These are phyloP conservation scores for Coracopsis vasa DNA, from an alignment of 2,113 vertebrate genomes.

Conservation along the genomic window DNA sequence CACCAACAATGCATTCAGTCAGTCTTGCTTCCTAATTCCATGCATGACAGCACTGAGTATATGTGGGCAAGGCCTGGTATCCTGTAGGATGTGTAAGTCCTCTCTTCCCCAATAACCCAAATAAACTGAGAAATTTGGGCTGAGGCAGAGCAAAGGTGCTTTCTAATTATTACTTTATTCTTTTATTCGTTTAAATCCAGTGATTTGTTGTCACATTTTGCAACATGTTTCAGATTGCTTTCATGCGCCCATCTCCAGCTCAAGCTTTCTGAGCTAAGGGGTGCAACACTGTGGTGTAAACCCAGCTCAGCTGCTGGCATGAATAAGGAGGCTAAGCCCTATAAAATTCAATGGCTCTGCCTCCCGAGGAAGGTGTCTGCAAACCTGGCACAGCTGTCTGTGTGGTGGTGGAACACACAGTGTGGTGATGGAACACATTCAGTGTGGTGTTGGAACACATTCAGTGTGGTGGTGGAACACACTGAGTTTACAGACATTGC, in stretches of 20 bases:
- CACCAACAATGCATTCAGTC: fast-evolving
- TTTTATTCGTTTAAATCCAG: neutral
- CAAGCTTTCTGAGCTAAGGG: neutral
- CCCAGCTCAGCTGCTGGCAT: neutral
- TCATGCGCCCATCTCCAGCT: neutral
- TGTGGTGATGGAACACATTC: fast-evolving
- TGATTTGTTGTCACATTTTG: neutral
- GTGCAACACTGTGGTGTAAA: neutral
- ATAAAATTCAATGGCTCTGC: neutral
- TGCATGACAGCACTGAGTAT: neutral
- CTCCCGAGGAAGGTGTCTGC: neutral
- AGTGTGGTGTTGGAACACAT: fast-evolving
- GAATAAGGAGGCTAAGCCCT: neutral
- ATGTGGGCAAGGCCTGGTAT: neutral
- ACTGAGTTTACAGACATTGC: neutral
- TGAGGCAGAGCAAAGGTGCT: neutral
- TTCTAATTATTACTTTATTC: neutral
- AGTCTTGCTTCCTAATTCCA: neutral
- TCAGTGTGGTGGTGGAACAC: fast-evolving
- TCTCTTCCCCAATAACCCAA: neutral
- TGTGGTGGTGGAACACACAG: fast-evolving
- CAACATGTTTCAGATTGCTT: fast-evolving
- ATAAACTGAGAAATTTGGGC: neutral
- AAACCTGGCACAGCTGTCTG: neutral
- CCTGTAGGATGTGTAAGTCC: fast-evolving